These are phyloP conservation scores for Geotrupes spiniger DNA, from an alignment of 2,888 invertebrate species.

Conservation along the genomic window DNA sequence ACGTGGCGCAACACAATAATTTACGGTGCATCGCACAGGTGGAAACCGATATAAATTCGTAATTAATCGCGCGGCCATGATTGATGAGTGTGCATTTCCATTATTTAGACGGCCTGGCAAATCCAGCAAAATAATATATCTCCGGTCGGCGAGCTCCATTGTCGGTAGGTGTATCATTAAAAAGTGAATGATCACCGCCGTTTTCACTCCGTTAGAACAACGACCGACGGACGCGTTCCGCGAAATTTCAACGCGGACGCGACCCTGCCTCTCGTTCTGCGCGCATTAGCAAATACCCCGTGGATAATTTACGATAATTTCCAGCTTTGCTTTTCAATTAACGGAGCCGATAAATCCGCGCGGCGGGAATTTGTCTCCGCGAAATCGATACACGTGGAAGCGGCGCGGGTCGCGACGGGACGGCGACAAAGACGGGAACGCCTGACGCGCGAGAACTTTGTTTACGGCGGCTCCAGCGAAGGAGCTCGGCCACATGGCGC, in stretches of 20 bases:
- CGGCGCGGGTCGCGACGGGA: neutral
- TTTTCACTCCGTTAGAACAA: no score
- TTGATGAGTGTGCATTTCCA: no score
- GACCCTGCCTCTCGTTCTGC: neutral
- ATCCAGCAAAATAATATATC: no score
- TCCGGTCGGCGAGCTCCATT: no score
- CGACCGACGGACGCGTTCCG: no score
- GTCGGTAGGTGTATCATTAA: conserved; percentile 8
- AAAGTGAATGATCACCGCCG: neutral
- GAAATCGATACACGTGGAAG: neutral
- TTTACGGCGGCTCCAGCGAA: no score
- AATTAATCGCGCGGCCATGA: no score
- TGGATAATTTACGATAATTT: neutral
- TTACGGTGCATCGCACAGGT: no score
- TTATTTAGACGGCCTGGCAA: no score
- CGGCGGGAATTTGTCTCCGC: neutral
- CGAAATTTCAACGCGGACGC: neutral
- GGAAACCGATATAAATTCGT: no score
- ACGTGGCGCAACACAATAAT: no score
- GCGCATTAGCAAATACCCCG: neutral
- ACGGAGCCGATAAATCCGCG: neutral
- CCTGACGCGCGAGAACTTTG: no score
- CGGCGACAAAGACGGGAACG: neutral
- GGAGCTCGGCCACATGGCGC: conserved; percentile 22
- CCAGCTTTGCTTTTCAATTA: conserved; percentile 2